These are phyloP conservation scores for Rattus rattus DNA, from an alignment of 2,113 vertebrate species.

Conservation along the genomic window DNA sequence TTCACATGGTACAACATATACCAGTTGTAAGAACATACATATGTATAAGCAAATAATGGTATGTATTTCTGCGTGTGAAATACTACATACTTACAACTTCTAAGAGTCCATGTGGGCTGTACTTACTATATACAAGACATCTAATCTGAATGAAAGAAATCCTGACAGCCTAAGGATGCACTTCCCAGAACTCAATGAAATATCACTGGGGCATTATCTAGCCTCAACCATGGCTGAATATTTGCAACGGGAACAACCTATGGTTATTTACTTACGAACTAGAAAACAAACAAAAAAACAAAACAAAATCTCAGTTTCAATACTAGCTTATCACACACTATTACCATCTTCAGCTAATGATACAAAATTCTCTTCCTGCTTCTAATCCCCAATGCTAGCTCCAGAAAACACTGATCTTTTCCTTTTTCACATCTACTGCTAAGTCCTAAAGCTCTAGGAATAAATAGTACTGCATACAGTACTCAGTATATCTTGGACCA, in stretches of 20 bases:
- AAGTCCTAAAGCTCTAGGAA: neutral
- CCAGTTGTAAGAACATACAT: neutral
- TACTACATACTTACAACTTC: neutral
- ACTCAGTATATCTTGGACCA: neutral
- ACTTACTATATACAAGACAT: neutral
- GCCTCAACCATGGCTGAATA: neutral
- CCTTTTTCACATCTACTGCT: neutral
- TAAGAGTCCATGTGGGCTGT: conserved; percentile 3
- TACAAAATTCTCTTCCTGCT: conserved; percentile 16
- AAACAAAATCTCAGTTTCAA: neutral
- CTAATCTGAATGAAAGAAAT: conserved; percentile 19
- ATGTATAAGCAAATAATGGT: neutral
- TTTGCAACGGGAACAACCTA: conserved; percentile 3
- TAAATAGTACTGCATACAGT: neutral
- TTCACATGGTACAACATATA: neutral
- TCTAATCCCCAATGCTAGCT: neutral
- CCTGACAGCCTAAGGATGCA: neutral
- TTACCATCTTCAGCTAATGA: neutral
- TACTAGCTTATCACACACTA: neutral
- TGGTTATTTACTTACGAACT: neutral
- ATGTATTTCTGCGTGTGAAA: neutral
- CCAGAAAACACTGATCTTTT: conserved; percentile 16
- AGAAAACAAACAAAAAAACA: neutral
- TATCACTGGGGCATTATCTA: neutral
- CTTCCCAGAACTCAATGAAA: conserved; percentile 25